phyloP scores from a whole-genome alignment of 53 echinoderm and acorn worm species.

The Astropecten irregularis region DNA sequence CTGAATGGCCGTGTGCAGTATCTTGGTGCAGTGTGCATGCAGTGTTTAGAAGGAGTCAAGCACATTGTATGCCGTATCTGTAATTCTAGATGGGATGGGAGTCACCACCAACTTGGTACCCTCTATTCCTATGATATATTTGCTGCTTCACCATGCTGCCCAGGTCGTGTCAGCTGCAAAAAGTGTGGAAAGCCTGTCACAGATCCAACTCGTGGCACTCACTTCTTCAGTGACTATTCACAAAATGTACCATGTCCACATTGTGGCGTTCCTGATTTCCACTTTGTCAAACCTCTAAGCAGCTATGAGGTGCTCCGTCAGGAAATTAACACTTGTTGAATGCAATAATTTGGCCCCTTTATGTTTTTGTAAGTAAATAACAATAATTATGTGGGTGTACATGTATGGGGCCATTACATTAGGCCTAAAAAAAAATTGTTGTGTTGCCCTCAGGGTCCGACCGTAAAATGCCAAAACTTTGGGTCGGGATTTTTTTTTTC shows the following conservation, averaged over 20 bases:
- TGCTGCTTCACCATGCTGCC: conserved; percentile 97
- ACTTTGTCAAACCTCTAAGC: conserved; percentile 95
- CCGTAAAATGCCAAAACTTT: no score
- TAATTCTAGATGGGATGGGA: conserved; percentile 99
- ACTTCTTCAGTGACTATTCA: conserved; percentile 98
- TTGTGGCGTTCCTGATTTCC: conserved; percentile 95
- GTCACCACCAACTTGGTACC: conserved; percentile 98
- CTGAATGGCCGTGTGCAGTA: conserved; percentile 73
- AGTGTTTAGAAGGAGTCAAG: conserved; percentile 95
- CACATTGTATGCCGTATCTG: conserved; percentile 95
- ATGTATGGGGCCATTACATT: no score
- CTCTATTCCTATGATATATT: conserved; percentile 98
- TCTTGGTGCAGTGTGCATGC: conserved; percentile 98
- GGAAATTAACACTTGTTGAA: conserved; percentile 46
- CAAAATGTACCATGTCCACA: conserved; percentile 97
- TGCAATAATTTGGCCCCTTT: background rate
- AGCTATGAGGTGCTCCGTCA: conserved; percentile 88
- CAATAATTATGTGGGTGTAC: no score
- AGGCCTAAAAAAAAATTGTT: no score
- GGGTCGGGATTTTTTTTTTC: no score
- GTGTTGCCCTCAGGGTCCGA: no score
- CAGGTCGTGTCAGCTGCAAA: conserved; percentile 93
- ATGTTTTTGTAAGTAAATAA: background rate
- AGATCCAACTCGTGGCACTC: conserved; percentile 90
- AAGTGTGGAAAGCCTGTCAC: conserved; percentile 94